Conservation (phyloP, 2,888 invertebrate genomes). For the Microdon myrmicae region DNA sequence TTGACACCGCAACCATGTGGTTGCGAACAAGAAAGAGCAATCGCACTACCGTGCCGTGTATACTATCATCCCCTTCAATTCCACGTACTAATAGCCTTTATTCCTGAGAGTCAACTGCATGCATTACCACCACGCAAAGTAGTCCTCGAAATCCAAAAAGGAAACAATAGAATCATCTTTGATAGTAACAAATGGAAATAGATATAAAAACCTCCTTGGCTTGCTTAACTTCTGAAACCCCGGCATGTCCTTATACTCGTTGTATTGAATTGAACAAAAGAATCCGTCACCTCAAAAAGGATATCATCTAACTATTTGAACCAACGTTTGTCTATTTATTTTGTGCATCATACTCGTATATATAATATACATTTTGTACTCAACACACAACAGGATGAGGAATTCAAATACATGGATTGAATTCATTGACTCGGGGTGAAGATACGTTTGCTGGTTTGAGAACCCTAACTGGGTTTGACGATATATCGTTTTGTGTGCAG, state of each 20-base stretch:
- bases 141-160: constrained; percentile 39
- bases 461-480: constrained; percentile 47
- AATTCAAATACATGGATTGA: constrained; percentile 8
- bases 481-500: constrained; percentile 44
- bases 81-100: constrained; percentile 37
- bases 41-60: constrained; percentile 7
- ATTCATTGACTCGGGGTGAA: constrained; percentile 31
- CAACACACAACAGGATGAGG: no score
- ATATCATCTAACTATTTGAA: constrained; percentile 36
- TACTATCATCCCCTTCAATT: constrained; percentile 10
- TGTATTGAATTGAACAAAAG: constrained; percentile 39
- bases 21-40: constrained; percentile 33
- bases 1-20: constrained; percentile 51
- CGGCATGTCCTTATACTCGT: constrained; percentile 34
- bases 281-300: constrained; percentile 46
- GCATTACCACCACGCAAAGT: constrained; percentile 26
- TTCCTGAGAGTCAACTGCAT: constrained; percentile 24
- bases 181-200: constrained; percentile 49
- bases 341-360: constrained; percentile 25
- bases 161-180: constrained; percentile 48
- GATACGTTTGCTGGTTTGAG: constrained; percentile 25
- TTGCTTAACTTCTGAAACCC: constrained; percentile 16
- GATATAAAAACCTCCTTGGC: constrained; percentile 47
- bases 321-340: constrained; percentile 35
- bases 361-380: constrained; percentile 16